Conservation (phyloP, 2,888 invertebrate genomes). For the Neoaliturus tenellus region DNA sequence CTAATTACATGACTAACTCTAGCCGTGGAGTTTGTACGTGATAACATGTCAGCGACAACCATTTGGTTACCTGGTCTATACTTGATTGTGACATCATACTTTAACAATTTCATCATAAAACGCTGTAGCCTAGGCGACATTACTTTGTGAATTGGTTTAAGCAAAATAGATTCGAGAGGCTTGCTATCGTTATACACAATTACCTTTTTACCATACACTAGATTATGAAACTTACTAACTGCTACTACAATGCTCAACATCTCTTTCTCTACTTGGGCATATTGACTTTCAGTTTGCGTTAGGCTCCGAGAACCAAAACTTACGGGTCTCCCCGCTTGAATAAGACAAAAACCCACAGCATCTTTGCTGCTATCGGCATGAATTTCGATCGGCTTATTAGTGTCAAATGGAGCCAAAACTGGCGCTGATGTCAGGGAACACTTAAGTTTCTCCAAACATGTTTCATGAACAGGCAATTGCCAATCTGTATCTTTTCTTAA, state of each 20-base stretch:
- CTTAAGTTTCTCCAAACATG: too few species aligned
- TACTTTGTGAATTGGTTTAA: slow-evolving; percentile 56
- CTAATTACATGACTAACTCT: too few species aligned
- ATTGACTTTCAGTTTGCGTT: slow-evolving; percentile 68
- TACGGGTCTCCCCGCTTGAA: slow-evolving; percentile 69
- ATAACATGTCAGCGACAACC: slow-evolving; percentile 62
- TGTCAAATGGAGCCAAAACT: slow-evolving; percentile 63
- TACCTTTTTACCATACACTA: slow-evolving; percentile 59
- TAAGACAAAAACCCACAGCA: slow-evolving; percentile 68
- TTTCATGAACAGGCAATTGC: too few species aligned
- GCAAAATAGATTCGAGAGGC: slow-evolving; percentile 55
- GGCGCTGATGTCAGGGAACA: slow-evolving; percentile 38
- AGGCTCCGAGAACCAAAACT: slow-evolving; percentile 69
- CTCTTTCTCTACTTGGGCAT: slow-evolving; percentile 71
- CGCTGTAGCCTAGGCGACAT: slow-evolving; percentile 58
- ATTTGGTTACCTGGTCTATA: slow-evolving; percentile 67
- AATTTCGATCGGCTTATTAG: slow-evolving; percentile 65
- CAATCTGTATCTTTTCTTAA: too few species aligned
- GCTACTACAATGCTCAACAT: slow-evolving; percentile 69
- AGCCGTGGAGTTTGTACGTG: too few species aligned
- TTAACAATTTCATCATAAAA: slow-evolving; percentile 50
- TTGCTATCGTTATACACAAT: slow-evolving; percentile 57
- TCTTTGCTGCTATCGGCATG: slow-evolving; percentile 68
- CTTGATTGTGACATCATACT: slow-evolving; percentile 56
- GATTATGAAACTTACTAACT: slow-evolving; percentile 69